These are phyloP conservation scores for Origma solitaria DNA, from an alignment of 2,113 vertebrate species.

Conservation along the genomic window DNA sequence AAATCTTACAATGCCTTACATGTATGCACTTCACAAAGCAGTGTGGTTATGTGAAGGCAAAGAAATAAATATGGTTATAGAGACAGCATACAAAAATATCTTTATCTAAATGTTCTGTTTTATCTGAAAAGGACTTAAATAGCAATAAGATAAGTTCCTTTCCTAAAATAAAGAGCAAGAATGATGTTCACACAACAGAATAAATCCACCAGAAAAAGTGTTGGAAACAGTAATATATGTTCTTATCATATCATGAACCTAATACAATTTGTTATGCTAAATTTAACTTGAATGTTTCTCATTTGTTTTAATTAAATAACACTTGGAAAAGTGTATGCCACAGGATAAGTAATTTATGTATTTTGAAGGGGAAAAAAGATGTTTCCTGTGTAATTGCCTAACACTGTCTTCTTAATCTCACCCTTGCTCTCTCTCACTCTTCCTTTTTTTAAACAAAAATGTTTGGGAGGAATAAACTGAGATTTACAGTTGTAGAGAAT, in stretches of 20 bases:
- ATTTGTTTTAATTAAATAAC: conserved; percentile 60
- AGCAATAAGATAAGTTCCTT: not conserved
- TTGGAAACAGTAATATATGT: conserved; percentile 14
- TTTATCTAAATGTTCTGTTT: not conserved
- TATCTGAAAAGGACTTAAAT: not conserved
- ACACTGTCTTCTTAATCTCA: not conserved
- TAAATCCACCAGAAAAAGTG: not conserved
- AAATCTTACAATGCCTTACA: not conserved
- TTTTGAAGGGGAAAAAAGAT: not conserved
- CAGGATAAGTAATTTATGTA: not conserved
- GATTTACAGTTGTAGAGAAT: not conserved
- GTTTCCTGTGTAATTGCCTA: not conserved
- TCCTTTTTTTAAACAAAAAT: not conserved
- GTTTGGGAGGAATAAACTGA: not conserved
- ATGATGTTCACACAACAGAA: not conserved
- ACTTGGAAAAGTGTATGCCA: not conserved
- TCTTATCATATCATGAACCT: not conserved
- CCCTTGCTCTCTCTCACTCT: not conserved
- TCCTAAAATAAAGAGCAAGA: conserved; percentile 5
- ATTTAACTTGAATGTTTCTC: conserved; percentile 46
- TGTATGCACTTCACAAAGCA: not conserved
- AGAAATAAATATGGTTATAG: not conserved
- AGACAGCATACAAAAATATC: not conserved
- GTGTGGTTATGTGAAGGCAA: too few species aligned
- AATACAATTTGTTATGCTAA: conserved; percentile 51